Base-by-base conservation (phyloP, 2,113 vertebrate genomes). In the Nipponia nippon region DNA sequence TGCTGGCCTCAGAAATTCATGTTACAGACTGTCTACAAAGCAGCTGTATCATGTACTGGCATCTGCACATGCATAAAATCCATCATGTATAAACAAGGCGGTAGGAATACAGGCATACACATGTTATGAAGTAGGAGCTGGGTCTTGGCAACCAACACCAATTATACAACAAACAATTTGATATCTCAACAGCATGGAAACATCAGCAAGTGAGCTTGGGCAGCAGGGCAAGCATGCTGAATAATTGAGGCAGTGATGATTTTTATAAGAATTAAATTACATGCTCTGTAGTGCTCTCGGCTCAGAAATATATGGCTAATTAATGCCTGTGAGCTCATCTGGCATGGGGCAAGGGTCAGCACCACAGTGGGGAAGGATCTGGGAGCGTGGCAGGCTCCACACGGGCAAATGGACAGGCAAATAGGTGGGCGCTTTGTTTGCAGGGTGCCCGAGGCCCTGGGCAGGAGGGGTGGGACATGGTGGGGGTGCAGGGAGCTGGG, bases 221-320 rank as follows among this genome's bases (percentile, higher is more conserved):
- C n/a, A 34, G 30, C 2, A 23, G 40, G 11, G 23, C 0, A 5
- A n/a, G 38, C 2, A 0, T 86, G 70, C 32, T 77, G 81, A 72
- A 71, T 66, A 82, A 89, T 29, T 77, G 29, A 81, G 36, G 42
- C 20, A 25, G 49, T 26, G 53, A 56, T 59, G n/a, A 49, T 83
- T 91, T 87, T 87, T 87, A 53, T 49, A 32, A 30, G 76, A 38
- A 46, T 62, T 66, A 44, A 61, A 67, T 87, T 21, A 61, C 16
- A 2, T 26, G 46, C 58, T 87, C 36, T 1, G 4, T 49, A 72
- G 78, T 0, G 13, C 49, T 16, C 77, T 49, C 58, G 59, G 52
- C 40, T 78, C 40, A 59, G 50, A 61, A 55, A 42, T 49, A 47
- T 34, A 19, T 1, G 1, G 44, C 44, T 59, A 25, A 34, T 20